Base-by-base conservation (phyloP, 2,113 vertebrate genomes). In the Conger conger region DNA sequence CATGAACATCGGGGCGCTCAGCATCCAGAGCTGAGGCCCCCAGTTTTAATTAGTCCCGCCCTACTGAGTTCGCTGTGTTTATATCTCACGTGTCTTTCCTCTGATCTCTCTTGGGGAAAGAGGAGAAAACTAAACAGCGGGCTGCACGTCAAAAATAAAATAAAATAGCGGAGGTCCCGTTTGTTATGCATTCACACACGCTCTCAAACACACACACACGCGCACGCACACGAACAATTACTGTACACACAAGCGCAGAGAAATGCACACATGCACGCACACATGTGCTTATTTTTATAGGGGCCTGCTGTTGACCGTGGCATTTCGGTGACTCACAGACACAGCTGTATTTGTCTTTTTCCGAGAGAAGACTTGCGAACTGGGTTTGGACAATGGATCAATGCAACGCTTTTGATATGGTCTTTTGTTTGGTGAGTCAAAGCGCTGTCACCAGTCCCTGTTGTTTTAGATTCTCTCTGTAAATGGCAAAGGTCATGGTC, bases 21-120 rank as follows among this genome's bases (percentile, higher is more conserved):
- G 35, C 1, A 45, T 27, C 82, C 20, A n/a, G 35, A 30, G 35
- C 50, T 5, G 33, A 57, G 35, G 33, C 50, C 80, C 50, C 50
- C 7, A 35, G 38, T 84, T 54, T 84, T 79, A 79, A 84, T 84
- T 84, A 79, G 76, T 79, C 76, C 35, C 83, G 79, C 45, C 76
- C 76, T 38, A 76, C 83, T 84, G 76, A 79, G 45, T 20, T 79
- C 15, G 15, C 37, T 76, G 42, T 27, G 30, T 54, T 35, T 27
- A 54, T n/a, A 18, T 79, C 50, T 79, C 33, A 13, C 1, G 83
- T n/a, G 42, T 45, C 35, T 37, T 42, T 79, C 53, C 33, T 36
- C 76, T 57, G n/a, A 37, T 84, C 45, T 79, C 83, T 84, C 76
- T 42, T 3, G 45, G 37, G 83, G 76, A 84, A 79, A 84, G 36